These are phyloP conservation scores for Acronicta psi DNA, from an alignment of 2,888 invertebrate genomes.

Conservation along the genomic window DNA sequence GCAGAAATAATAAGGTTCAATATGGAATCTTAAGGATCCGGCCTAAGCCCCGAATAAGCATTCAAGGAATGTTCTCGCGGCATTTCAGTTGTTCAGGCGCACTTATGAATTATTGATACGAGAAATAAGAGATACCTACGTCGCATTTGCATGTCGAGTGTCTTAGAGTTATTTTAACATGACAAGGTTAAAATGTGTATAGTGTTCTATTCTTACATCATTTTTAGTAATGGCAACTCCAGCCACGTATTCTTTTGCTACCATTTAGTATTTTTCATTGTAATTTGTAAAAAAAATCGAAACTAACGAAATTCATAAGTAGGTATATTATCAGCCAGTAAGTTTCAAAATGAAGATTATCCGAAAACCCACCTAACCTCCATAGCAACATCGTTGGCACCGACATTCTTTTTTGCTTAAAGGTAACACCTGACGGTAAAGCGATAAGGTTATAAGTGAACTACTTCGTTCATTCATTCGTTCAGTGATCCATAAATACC, in stretches of 20 bases:
- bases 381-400: slow-evolving; percentile 1
- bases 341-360: too few relatives aligned
- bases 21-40: not conserved
- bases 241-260: too few relatives aligned
- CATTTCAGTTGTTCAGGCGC: slow-evolving; percentile 2
- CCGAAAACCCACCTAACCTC: too few relatives aligned
- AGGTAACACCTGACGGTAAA: slow-evolving; percentile 27
- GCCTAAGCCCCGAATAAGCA: slow-evolving; percentile 1
- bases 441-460: slow-evolving; percentile 30
- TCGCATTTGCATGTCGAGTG: slow-evolving; percentile 4
- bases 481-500: slow-evolving; percentile 45
- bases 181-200: not conserved
- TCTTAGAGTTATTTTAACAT: not conserved
- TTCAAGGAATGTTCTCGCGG: slow-evolving; percentile 1
- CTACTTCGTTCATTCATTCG: slow-evolving; percentile 32
- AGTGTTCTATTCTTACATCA: too few relatives aligned
- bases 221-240: too few relatives aligned
- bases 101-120: slow-evolving; percentile 14
- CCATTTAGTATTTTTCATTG: too few relatives aligned
- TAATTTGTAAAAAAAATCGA: too few relatives aligned
- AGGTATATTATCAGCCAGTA: too few relatives aligned
- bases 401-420: slow-evolving; percentile 24
- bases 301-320: too few relatives aligned
- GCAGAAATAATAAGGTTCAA: not conserved
- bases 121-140: not conserved